Conservation (phyloP, 2,888 invertebrate genomes). For the Polyommatus icarus region DNA sequence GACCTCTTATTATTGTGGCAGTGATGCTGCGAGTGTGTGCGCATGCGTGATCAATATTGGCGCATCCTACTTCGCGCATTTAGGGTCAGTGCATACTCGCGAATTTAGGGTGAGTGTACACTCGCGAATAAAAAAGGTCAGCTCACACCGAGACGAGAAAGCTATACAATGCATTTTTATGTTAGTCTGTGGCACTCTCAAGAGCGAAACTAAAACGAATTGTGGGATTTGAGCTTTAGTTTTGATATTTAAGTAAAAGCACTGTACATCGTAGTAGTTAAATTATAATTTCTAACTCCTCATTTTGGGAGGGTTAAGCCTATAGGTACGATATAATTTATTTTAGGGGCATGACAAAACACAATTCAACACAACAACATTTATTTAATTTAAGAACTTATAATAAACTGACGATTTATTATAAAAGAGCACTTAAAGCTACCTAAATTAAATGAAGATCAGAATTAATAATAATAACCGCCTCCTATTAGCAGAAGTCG, state of each 20-base stretch:
- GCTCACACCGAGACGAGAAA: too few species aligned
- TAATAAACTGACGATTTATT: not conserved
- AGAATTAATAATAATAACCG: constrained; percentile 2
- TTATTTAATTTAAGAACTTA: not conserved
- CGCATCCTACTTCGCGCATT: constrained; percentile 34
- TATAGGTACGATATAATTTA: not conserved
- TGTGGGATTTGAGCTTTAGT: too few species aligned
- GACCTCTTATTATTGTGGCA: constrained; percentile 4
- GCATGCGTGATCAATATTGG: constrained; percentile 71
- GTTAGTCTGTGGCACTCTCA: too few species aligned
- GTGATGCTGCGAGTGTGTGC: constrained; percentile 38
- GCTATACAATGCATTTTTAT: too few species aligned
- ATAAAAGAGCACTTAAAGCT: constrained; percentile 32
- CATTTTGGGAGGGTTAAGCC: not conserved
- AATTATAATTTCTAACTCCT: too few species aligned
- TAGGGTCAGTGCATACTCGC: constrained; percentile 7
- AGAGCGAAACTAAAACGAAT: too few species aligned
- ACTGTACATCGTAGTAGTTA: too few species aligned
- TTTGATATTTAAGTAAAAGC: too few species aligned
- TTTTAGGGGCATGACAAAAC: not conserved
- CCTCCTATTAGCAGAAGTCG: not conserved
- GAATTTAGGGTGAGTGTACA: not conserved
- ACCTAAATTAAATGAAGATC: constrained; percentile 34
- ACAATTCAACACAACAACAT: not conserved
- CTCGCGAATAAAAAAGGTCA: too few species aligned